Evolutionary conservation across 2,797 vertebrate species (phyloP).

Genomic region (Mormyrops boulengeri): DNA sequence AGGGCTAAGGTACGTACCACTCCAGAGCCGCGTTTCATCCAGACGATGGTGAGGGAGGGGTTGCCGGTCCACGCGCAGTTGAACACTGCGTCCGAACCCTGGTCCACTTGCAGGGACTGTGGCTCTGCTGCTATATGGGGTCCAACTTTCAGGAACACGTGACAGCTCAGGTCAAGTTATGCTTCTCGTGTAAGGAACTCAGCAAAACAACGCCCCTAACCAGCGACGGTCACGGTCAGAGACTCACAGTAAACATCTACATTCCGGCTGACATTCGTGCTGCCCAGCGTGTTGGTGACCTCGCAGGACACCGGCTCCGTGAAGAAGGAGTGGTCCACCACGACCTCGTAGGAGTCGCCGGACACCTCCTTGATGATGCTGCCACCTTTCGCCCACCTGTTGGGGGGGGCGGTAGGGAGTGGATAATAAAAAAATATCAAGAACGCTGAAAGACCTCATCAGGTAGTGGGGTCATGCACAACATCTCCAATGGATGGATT

Average conservation of each 20-base stretch:
- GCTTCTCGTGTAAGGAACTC: background rate
- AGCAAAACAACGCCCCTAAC: background rate
- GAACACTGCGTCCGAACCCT: constrained; percentile 81
- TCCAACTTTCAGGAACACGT: constrained; percentile 64
- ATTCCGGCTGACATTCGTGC: constrained; percentile 92
- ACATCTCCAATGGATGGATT: background rate
- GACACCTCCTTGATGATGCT: constrained; percentile 81
- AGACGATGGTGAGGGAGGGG: constrained; percentile 89
- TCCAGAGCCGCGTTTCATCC: constrained; percentile 94
- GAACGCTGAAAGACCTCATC: no score
- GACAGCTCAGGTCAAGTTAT: constrained; percentile 16
- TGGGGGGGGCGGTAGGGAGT: background rate
- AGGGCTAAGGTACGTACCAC: constrained; percentile 65
- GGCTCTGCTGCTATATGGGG: constrained; percentile 86
- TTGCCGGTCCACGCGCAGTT: constrained; percentile 93
- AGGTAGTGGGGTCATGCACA: background rate
- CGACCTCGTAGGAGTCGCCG: constrained; percentile 82
- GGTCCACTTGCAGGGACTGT: constrained; percentile 80
- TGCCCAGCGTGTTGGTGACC: constrained; percentile 88
- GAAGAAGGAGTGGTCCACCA: constrained; percentile 92
- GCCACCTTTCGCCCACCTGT: constrained; percentile 90
- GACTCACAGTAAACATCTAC: constrained; percentile 93
- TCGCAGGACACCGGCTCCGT: constrained; percentile 93
- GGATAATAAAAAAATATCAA: background rate
- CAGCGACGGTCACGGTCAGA: background rate